Percentiles rank a stretch among this genome's conserved stretches.
These are phyloP conservation scores for Megalonaias nervosa DNA, from an alignment of 1,140 invertebrate species.

Conservation along the genomic window DNA sequence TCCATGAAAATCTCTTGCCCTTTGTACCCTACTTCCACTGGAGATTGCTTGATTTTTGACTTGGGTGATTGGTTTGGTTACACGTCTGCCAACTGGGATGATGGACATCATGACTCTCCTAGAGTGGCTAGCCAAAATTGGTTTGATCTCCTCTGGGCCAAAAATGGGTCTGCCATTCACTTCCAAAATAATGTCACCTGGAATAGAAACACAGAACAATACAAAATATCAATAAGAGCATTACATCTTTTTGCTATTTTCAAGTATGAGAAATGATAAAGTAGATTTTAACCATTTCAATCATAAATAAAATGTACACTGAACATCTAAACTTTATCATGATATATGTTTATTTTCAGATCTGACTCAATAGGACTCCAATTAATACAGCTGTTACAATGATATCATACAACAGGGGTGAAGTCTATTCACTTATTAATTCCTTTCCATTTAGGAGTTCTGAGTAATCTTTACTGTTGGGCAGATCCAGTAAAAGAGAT, in stretches of 20 bases:
- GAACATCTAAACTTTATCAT: too few relatives aligned
- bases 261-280: not conserved
- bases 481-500: too few relatives aligned
- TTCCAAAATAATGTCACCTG: conserved; percentile 67
- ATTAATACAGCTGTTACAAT: too few relatives aligned
- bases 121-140: conserved; percentile 44
- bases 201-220: not conserved
- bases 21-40: conserved; percentile 44
- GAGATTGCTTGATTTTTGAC: not conserved
- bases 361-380: too few relatives aligned
- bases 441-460: too few relatives aligned
- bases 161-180: conserved; percentile 52
- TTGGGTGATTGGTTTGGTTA: conserved; percentile 28
- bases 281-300: not conserved
- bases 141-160: conserved; percentile 39
- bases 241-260: too few relatives aligned
- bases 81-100: conserved; percentile 54
- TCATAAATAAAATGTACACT: not conserved
- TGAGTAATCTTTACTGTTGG: too few relatives aligned
- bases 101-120: conserved; percentile 50
- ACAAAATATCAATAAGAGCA: too few relatives aligned
- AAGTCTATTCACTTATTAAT: too few relatives aligned
- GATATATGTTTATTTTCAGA: too few relatives aligned
- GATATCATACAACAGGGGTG: too few relatives aligned
- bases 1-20: conserved; percentile 60